Conservation (phyloP, 2,113 vertebrate genomes). For the pig (Sus scrofa) region T2T-Sscrofa CM000830.6:122550501-122551000, state of each 20-base stretch:
- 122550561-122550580: not conserved
- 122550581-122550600: not conserved
- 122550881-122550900: not conserved
- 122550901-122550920: slow-evolving; percentile 36
- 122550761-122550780: not conserved
- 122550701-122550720: not conserved
- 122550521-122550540: slow-evolving; percentile 17
- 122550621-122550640: not conserved
- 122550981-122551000: slow-evolving; percentile 7
- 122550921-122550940: slow-evolving; percentile 57
- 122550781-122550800: not conserved
- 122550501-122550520: not conserved
- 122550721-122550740: not conserved
- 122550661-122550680: too few species aligned
- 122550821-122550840: not conserved
- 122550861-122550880: slow-evolving; percentile 61
- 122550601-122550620: slow-evolving; percentile 34
- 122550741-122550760: slow-evolving; percentile 1
- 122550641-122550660: not conserved
- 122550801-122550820: slow-evolving; percentile 25
- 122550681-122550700: not conserved
- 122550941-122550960: not conserved
- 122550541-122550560: not conserved
- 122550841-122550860: not conserved
- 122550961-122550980: slow-evolving; percentile 34